Evolutionary conservation across 2,113 vertebrate species (phyloP).

Genomic region (Cinclus cinclus): DNA sequence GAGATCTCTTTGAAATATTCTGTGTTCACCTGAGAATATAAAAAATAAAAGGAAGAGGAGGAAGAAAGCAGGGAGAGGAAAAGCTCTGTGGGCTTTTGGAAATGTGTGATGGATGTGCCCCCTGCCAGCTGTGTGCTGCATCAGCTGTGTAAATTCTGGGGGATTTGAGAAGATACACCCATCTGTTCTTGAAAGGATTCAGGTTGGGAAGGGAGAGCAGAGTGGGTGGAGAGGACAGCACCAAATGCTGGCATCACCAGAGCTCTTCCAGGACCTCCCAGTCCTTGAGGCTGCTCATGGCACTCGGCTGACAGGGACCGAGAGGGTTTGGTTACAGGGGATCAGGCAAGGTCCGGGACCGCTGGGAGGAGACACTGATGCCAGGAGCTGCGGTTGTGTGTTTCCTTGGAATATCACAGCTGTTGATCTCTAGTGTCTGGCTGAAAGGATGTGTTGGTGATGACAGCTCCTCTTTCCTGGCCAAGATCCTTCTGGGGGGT

Average conservation of each 20-base stretch:
- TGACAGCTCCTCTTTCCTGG: background rate
- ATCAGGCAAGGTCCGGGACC: too few relatives aligned
- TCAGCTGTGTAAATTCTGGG: background rate
- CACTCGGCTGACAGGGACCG: rapidly evolving
- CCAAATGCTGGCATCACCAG: background rate
- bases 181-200: background rate
- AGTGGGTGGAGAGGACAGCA: background rate
- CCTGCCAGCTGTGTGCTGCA: background rate
- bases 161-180: background rate
- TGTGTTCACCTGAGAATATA: background rate
- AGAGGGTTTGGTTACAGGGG: rapidly evolving
- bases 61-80: background rate
- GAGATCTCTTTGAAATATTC: slow-evolving; percentile 25
- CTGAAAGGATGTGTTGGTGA: background rate
- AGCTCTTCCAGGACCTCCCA: background rate
- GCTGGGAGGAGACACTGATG: background rate
- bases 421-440: background rate
- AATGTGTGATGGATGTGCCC: background rate
- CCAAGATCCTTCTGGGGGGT: background rate
- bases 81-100: background rate
- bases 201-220: background rate
- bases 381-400: background rate
- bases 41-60: background rate
- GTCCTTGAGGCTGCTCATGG: background rate
- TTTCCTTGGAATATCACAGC: background rate